Base-by-base conservation (phyloP, 23 tunicate genomes). In the Pegea sp. region DNA sequence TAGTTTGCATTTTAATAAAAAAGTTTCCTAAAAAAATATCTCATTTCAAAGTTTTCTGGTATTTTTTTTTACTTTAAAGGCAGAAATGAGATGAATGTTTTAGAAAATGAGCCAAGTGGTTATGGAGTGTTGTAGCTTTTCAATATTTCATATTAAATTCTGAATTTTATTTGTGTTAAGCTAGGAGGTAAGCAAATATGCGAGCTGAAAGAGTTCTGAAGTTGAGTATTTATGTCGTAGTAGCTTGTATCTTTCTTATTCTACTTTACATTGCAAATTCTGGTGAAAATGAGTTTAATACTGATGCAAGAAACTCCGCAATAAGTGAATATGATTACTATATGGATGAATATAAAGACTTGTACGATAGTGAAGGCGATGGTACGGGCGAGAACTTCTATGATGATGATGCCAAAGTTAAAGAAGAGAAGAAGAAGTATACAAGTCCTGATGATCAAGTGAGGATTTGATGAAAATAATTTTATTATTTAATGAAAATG, bases 241-340 rank as follows among this genome's bases (percentile, higher is more conserved):
- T 59, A 7, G 63, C 63, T 44, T 27, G 59, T 13, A 28, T 74
- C 50, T 50, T 74, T 3, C 56, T 74, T 24, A 59, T 74, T 22
- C 19, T 66, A 8, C 25, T 74, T 28, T 74, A 74, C 44, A 48
- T 74, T 0, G 44, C 63, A 3, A 66, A 53, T 5, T 48, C 49
- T 2, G 62, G 48, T 7, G 65, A 65, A 44, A 32, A 58, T 16
- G 55, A 65, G 22, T 63, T 62, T 25, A 33, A 42, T 2, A 46
- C 66, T 16, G 72, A 58, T 24, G 52, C 44, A 29, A 33, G 84
- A 18, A 55, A 59, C 4, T 34, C 46, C 59, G 72, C 34, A 1
- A 25, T 74, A 22, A 28, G 42, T n/a, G 67, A 67, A 1, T 74
- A 74, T 43, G 71, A 74, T 54, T 34, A 57, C 48, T 74, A 74